Evolutionary conservation across 2,113 vertebrate genomes (phyloP).

Genomic region (Xiphorhynchus elegans): DNA sequence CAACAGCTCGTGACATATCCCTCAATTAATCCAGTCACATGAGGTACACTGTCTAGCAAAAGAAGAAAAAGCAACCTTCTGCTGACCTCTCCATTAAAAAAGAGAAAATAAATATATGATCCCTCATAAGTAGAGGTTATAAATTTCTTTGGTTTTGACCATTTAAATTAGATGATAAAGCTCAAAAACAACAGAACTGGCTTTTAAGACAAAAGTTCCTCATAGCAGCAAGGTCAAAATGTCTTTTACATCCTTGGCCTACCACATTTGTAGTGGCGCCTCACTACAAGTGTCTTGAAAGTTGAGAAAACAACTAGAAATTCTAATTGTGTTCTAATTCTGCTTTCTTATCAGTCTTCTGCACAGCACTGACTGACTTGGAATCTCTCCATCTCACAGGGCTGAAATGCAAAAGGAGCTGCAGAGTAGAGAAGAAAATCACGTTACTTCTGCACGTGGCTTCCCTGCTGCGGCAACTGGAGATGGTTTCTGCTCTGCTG

Average conservation of each 20-base stretch:
- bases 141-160: not conserved
- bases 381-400: not conserved
- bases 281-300: not conserved
- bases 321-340: not conserved
- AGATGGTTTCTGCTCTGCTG: not conserved
- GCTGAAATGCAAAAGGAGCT: not conserved
- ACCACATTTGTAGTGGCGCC: not conserved
- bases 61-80: not conserved
- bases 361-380: not conserved
- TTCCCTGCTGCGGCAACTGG: not conserved
- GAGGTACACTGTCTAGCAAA: not conserved
- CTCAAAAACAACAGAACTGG: not conserved
- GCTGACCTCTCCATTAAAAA: not conserved
- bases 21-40: not conserved
- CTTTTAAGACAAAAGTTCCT: not conserved
- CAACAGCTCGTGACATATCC: not conserved
- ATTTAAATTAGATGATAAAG: not conserved
- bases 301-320: not conserved
- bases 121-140: not conserved
- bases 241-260: not conserved
- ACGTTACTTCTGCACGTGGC: not conserved
- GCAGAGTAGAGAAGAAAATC: not conserved
- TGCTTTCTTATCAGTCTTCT: not conserved
- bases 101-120: not conserved
- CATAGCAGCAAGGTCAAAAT: not conserved